Conservation (phyloP, 2,797 vertebrate species). For the Platalea minor region DNA sequence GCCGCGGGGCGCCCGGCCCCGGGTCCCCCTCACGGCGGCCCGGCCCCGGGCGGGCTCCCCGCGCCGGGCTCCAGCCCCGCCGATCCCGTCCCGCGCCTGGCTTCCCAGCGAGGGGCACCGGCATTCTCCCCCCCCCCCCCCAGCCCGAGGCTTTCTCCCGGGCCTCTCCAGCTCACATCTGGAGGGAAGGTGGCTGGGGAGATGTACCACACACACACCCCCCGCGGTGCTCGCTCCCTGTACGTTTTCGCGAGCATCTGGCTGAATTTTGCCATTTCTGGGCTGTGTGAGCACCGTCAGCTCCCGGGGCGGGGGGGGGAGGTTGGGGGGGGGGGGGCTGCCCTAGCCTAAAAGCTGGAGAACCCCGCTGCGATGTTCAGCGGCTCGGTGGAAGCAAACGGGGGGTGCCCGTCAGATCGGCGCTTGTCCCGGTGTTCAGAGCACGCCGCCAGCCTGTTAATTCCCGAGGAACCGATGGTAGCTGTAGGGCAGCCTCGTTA, state of each 20-base stretch:
- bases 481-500: background rate
- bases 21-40: background rate
- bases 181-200: background rate
- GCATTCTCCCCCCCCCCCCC: background rate
- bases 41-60: too few relatives aligned
- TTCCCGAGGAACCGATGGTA: background rate
- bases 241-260: background rate
- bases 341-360: background rate
- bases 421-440: background rate
- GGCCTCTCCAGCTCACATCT: background rate
- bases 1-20: background rate
- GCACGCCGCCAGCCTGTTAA: background rate
- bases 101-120: background rate
- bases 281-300: background rate
- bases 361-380: background rate
- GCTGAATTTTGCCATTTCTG: background rate
- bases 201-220: too few relatives aligned
- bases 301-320: background rate
- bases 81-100: background rate
- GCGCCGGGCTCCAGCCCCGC: background rate
- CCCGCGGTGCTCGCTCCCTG: accelerated
- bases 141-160: background rate
- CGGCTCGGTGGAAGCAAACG: background rate
- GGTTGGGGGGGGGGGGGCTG: too few relatives aligned
- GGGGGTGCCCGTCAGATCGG: accelerated